phyloP scores from a whole-genome alignment of 2,888 invertebrate species.

The Buathra laborator region DNA sequence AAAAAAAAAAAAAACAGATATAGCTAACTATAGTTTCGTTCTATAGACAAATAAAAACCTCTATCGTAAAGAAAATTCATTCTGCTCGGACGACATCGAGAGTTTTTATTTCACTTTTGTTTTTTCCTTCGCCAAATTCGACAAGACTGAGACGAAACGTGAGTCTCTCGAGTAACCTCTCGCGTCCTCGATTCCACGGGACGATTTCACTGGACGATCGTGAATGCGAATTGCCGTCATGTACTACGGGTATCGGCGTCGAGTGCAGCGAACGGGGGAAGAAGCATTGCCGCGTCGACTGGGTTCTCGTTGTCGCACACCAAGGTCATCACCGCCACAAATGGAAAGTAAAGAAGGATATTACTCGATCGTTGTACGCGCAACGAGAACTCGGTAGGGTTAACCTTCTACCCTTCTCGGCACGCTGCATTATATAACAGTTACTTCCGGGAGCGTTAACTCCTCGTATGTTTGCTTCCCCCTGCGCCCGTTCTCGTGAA shows the following conservation, averaged over 20 bases:
- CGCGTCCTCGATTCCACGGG: neutral
- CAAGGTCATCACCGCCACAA: constrained; percentile 70
- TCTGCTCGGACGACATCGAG: neutral
- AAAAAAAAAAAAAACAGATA: neutral
- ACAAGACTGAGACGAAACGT: neutral
- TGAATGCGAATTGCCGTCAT: neutral
- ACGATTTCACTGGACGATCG: neutral
- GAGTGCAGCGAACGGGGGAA: constrained; percentile 34
- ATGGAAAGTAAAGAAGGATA: constrained; percentile 67
- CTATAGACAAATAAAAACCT: no score
- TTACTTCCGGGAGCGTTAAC: constrained; percentile 61
- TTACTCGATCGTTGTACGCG: constrained; percentile 66
- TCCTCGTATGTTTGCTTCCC: constrained; percentile 27
- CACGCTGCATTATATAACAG: constrained; percentile 57
- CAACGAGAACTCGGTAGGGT: constrained; percentile 64
- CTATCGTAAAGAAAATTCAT: no score
- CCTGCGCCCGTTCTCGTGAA: neutral
- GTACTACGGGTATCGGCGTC: neutral
- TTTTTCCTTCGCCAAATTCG: neutral
- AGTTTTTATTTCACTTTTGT: neutral
- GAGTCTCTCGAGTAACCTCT: neutral
- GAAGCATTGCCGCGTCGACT: constrained; percentile 53
- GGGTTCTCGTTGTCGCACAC: constrained; percentile 58
- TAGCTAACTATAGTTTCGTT: no score
- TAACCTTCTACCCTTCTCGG: constrained; percentile 70